Base-by-base conservation (phyloP, 2,113 vertebrate genomes). In the Atlantisia rogersi region DNA sequence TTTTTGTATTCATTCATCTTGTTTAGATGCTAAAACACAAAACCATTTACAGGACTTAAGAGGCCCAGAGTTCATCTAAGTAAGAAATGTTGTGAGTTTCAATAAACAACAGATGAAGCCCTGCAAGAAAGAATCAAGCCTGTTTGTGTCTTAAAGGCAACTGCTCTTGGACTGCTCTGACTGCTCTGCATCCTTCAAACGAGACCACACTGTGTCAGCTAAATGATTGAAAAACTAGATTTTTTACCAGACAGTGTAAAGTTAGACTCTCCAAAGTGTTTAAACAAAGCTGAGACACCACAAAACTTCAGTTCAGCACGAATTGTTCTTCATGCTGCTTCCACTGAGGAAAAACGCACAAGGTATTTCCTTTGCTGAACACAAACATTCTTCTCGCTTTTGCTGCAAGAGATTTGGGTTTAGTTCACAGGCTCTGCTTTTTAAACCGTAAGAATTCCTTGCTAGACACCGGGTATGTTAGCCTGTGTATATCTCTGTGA, bases 311-410 rank as follows among this genome's bases (percentile, higher is more conserved):
- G 19, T 81, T 86, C 44, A 18, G 35, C 78, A 92, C 22, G 22
- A 95, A 69, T 88, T 93, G 86, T 91, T 85, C 79, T 96, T 86
- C 95, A 65, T 94, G 80, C 58, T 90, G 35, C 82, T 95, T 96
- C 82, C 76, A 90, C 69, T 82, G 73, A 92, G 80, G 39, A 83
- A 95, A 96, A 95, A 89, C 0, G 7, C 48, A 84, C 44, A 10
- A 93, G 77, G 58, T 91, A 95, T 95, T 96, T 96, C 95, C 95
- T 94, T 78, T 88, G 82, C 94, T 88, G 80, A 92, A 82, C 77
- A 86, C 73, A 96, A 86, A 86, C 92, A 93, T 94, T 88, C 67
- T 65, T 93, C 64, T 94, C 58, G 84, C 80, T 92, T 94, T 77
- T 87, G 62, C 81, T 96, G 81, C 86, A 85, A 75, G 67, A 63